Evolutionary conservation across 2,888 invertebrate genomes (phyloP), one percentile per base, ranked within the genome.

Genomic region (Trisateles emortualis): DNA sequence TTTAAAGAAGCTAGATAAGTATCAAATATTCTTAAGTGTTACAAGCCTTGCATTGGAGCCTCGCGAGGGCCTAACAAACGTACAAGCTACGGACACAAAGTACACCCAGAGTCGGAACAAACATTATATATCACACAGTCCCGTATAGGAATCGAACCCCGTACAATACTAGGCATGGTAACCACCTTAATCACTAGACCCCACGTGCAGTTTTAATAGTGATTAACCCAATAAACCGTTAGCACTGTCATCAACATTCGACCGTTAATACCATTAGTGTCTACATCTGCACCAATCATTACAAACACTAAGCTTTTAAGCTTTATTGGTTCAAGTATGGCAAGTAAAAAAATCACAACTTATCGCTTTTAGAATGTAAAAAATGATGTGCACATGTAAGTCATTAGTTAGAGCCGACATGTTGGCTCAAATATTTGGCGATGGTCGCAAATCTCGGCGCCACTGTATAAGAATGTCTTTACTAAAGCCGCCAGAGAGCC

Each of bases 361-460:
- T 78, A 80, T 77, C 78, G 60, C 58, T 62, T 66, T 68, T 60
- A 42, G 58, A 55, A 52, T 58, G 56, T 41, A 69, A 69, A 68
- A 76, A 80, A 86, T 84, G 82, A 77, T 43, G 44, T 72, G 81
- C 92, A 92, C 84, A 87, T 92, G 92, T 88, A 84, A 83, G 79
- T 91, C 89, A 92, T 92, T 92, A 92, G 91, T 86, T 78, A 71
- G 75, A 67, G 76, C 65, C 75, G 85, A 81, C 79, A 74, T 81
- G 70, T 74, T 69, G 71, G 72, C 75, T 81, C 83, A 88, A 89
- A 90, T 88, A 90, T 91, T 92, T 90, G 85, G 84, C 87, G 84
- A 83, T 80, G 76, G 79, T 88, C 79, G 88, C 88, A 83, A 86
- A 86, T 83, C 80, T 73, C 83, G 91, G 89, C 90, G 91, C 89